phyloP scores from a whole-genome alignment of 2,797 vertebrate species.

The Thalassophryne amazonica region DNA sequence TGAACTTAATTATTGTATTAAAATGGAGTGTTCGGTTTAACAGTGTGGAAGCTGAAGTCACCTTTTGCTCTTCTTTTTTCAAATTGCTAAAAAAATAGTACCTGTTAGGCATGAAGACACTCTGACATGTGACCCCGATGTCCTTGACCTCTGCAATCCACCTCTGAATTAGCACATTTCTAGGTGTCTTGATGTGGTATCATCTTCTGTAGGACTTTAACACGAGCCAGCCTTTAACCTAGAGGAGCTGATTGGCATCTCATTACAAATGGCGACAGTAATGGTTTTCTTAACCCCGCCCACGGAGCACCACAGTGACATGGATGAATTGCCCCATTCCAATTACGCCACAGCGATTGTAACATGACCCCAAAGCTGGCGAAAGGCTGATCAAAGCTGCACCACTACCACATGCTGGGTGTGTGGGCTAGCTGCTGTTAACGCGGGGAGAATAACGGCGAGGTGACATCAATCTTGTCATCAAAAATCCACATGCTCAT shows the following conservation, averaged over 20 bases:
- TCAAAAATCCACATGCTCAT: constrained; percentile 69
- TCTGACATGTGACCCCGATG: too few relatives aligned
- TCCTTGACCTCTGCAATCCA: too few relatives aligned
- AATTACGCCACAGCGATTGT: constrained; percentile 55
- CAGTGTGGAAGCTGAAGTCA: too few relatives aligned
- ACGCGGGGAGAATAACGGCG: constrained; percentile 45
- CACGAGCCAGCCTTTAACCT: constrained; percentile 30
- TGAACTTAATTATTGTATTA: too few relatives aligned
- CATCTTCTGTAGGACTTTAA: background rate
- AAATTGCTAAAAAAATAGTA: too few relatives aligned
- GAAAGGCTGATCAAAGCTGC: constrained; percentile 30
- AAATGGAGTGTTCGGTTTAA: too few relatives aligned
- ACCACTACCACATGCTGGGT: background rate
- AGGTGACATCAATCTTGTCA: constrained; percentile 67
- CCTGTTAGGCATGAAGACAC: too few relatives aligned
- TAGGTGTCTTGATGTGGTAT: background rate
- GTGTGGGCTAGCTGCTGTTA: constrained; percentile 42
- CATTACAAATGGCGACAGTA: constrained; percentile 22
- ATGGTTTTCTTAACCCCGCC: constrained; percentile 23
- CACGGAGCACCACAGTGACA: constrained; percentile 15
- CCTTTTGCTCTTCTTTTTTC: too few relatives aligned
- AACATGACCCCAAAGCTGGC: constrained; percentile 33
- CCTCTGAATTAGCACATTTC: too few relatives aligned
- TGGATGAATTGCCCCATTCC: constrained; percentile 58
- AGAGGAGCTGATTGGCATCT: constrained; percentile 17